Conservation (phyloP, 2,888 invertebrate genomes). For the Xylophagus ater region DNA sequence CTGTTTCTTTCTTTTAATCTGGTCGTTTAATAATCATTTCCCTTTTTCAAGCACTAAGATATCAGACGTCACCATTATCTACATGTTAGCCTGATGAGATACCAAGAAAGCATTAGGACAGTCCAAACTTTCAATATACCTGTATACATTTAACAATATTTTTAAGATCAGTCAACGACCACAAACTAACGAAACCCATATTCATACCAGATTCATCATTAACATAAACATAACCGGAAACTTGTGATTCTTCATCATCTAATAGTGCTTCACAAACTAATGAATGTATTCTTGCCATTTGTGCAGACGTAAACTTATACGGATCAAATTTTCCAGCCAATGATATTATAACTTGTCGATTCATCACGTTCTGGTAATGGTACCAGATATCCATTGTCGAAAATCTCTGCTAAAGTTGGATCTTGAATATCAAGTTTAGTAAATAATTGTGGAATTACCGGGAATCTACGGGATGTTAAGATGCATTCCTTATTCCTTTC, state of each 20-base stretch:
- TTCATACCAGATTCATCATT: slow-evolving; percentile 74
- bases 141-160: slow-evolving; percentile 69
- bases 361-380: slow-evolving; percentile 63
- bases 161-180: slow-evolving; percentile 68
- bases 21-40: too few species aligned
- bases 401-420: slow-evolving; percentile 65
- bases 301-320: slow-evolving; percentile 61
- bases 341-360: slow-evolving; percentile 62
- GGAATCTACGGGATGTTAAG: too few species aligned
- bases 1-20: too few species aligned
- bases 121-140: slow-evolving; percentile 41
- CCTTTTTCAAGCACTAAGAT: too few species aligned
- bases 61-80: too few species aligned
- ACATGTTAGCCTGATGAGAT: too few species aligned
- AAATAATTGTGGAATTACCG: too few species aligned
- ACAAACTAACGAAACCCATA: slow-evolving; percentile 71
- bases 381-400: slow-evolving; percentile 67
- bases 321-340: slow-evolving; percentile 73
- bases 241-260: slow-evolving; percentile 74
- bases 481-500: too few species aligned
- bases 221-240: slow-evolving; percentile 73
- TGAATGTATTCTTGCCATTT: slow-evolving; percentile 77
- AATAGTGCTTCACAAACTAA: slow-evolving; percentile 73
- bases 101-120: too few species aligned
- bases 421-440: slow-evolving; percentile 75